Evolutionary conservation across 92 coral and sea anemone species (phyloP).

Genomic region (Desmophyllum pertusum): DNA sequence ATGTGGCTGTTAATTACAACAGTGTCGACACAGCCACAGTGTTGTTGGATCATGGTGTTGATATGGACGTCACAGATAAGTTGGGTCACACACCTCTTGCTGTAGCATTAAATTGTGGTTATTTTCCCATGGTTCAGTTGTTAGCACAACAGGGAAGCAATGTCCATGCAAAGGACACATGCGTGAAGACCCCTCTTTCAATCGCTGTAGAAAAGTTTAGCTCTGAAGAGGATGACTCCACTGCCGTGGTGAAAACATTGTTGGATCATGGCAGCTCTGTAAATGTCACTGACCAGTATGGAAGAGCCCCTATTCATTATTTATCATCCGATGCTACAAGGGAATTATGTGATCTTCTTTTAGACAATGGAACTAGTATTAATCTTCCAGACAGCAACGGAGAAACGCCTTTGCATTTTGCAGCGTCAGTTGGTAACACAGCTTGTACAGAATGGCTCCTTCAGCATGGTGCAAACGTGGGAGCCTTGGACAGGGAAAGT

Average conservation of each 20-base stretch:
- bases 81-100: not conserved
- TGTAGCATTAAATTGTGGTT: not conserved
- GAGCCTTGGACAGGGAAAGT: conserved; percentile 15
- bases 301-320: conserved; percentile 6
- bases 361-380: conserved; percentile 4
- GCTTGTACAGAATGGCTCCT: conserved; percentile 7
- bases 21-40: not conserved
- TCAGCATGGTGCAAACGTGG: conserved; percentile 23
- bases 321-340: not conserved
- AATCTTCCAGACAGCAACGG: conserved; percentile 13
- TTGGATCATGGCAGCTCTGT: conserved; percentile 26
- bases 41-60: conserved; percentile 17
- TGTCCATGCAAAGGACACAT: conserved; percentile 15
- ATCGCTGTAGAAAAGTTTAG: not conserved
- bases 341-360: conserved; percentile 11
- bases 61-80: not conserved
- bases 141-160: not conserved
- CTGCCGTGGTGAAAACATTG: not conserved
- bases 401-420: conserved; percentile 35
- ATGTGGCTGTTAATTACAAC: not conserved
- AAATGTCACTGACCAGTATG: conserved; percentile 8
- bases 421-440: conserved; percentile 20
- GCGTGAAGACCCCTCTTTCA: not conserved
- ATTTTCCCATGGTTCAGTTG: conserved; percentile 13
- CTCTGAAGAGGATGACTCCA: not conserved